phyloP scores from a whole-genome alignment of 64 coral and sea anemone genomes.

The Dendronephthya gigantea region DNA sequence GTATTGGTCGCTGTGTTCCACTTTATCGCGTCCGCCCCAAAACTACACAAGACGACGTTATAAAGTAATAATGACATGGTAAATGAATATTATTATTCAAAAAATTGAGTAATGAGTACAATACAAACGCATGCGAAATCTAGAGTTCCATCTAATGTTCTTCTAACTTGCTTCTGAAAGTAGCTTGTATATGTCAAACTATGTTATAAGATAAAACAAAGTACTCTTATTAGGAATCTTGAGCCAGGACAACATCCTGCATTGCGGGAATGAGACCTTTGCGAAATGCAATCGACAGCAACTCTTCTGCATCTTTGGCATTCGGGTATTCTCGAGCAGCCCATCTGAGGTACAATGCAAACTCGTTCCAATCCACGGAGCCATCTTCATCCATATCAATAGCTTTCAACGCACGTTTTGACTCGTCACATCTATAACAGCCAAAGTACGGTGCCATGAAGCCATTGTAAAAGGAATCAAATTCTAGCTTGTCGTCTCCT shows the following conservation, averaged over 20 bases:
- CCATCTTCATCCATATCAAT: slow-evolving; percentile 58
- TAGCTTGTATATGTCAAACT: too few species aligned
- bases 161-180: too few species aligned
- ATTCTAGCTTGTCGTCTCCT: slow-evolving; percentile 18
- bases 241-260: slow-evolving; percentile 38
- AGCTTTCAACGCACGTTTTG: slow-evolving; percentile 38
- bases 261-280: slow-evolving; percentile 56
- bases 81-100: too few species aligned
- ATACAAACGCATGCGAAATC: too few species aligned
- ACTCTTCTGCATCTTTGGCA: slow-evolving; percentile 31
- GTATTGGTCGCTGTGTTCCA: too few species aligned
- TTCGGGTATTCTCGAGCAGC: slow-evolving; percentile 49
- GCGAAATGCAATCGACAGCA: slow-evolving; percentile 39
- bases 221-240: neutral
- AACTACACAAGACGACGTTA: too few species aligned
- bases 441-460: slow-evolving; percentile 58
- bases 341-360: slow-evolving; percentile 55
- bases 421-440: slow-evolving; percentile 42
- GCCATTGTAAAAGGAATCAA: slow-evolving; percentile 56
- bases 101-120: too few species aligned
- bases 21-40: too few species aligned
- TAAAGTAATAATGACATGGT: too few species aligned
- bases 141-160: too few species aligned
- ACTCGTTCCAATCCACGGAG: slow-evolving; percentile 55
- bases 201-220: too few species aligned